Base-by-base conservation (phyloP, 2,797 vertebrate species). In the Sebastiscus tertius region DNA sequence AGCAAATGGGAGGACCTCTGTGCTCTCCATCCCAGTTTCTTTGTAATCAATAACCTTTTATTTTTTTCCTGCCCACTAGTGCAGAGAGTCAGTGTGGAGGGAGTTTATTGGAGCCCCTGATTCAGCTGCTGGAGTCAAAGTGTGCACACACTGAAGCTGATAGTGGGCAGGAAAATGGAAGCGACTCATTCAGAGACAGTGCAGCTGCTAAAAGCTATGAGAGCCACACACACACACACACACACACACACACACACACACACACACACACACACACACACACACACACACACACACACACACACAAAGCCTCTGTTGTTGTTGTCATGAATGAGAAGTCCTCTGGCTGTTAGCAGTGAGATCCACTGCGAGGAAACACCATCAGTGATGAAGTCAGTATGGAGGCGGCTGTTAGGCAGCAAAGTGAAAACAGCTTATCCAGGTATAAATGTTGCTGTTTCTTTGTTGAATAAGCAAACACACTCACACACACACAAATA, bases 141-240 rank as follows among this genome's bases (percentile, higher is more conserved):
- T 58, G 36, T 59, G 75, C 63, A 31, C 52, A 70, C 80, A 62
- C 49, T 61, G 70, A 61, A 42, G 77, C 72, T 49, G 54, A 87
- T 49, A 70, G 77, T 71, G 55, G 64, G 68, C 75, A 82, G 66
- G 59, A 46, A 86, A 72, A 77, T 75, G 79, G 39, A 85, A 80
- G 76, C 65, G 75, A 87, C 61, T 79, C 77, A 83, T 83, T 91
- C 63, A 80, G 18, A 81, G 80, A 82, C 72, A 65, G 66, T 65
- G 76, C 87, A 92, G 90, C 82, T 90, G 90, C 81, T 82, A 61
- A 84, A 81, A 79, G 83, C 82, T 75, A 69, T 52, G 61, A 79
- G 46, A 77, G 20, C 55, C 1, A 26, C 46, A 58, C 34, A 64
- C 64, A 81, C 73, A 72, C 52, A 76, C 64, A 29, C 29, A 29